phyloP scores from a whole-genome alignment of 2,797 vertebrate genomes.

The Phrynocephalus vlangalii region DNA sequence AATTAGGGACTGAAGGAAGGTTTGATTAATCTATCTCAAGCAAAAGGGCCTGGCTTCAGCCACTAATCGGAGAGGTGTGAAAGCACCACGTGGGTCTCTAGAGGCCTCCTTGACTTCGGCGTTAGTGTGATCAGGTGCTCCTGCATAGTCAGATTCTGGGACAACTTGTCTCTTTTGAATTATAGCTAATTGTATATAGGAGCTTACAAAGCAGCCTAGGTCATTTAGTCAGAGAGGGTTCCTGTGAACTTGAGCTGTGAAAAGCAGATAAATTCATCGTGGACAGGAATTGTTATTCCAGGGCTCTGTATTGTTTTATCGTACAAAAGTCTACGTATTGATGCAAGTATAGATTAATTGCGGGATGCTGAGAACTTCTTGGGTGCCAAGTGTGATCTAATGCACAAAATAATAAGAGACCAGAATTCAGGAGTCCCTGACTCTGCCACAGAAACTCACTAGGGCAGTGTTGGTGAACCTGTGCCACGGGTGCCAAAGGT shows the following conservation, averaged over 20 bases:
- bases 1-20: constrained; percentile 78
- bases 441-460: too few species aligned
- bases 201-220: not conserved
- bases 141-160: constrained; percentile 66
- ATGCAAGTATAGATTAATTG: not conserved
- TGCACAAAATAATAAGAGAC: too few species aligned
- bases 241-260: constrained; percentile 23
- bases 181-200: constrained; percentile 71
- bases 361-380: too few species aligned
- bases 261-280: not conserved
- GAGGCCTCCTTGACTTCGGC: constrained; percentile 69
- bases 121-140: constrained; percentile 54
- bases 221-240: constrained; percentile 39
- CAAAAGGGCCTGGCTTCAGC: constrained; percentile 73
- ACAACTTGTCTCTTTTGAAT: constrained; percentile 70
- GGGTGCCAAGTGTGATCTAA: too few species aligned
- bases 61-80: constrained; percentile 73
- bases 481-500: too few species aligned
- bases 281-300: constrained; percentile 9
- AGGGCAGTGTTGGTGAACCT: too few species aligned
- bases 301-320: not conserved
- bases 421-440: too few species aligned
- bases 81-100: constrained; percentile 67
- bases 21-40: constrained; percentile 82
- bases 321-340: constrained; percentile 5